Percentiles rank a stretch among this genome's conserved stretches.
Conservation (phyloP, 2,888 invertebrate genomes). For the Steinernema carpocapsae region DNA sequence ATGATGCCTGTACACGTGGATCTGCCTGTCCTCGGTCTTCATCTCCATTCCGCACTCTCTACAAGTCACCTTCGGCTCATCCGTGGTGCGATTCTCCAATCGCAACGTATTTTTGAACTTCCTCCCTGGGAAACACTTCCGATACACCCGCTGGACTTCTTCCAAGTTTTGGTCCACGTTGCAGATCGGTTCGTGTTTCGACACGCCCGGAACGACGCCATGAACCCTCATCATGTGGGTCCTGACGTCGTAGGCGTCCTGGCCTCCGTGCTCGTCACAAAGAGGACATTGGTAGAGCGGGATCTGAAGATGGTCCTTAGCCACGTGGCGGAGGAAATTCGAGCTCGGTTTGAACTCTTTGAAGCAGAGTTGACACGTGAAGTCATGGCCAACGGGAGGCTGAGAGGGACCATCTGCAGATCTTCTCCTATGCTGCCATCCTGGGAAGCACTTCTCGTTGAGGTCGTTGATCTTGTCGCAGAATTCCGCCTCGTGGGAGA, state of each 20-base stretch:
- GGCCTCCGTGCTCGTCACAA: constrained; percentile 50
- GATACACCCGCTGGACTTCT: constrained; percentile 52
- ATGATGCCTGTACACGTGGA: constrained; percentile 60
- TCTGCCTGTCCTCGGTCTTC: constrained; percentile 60
- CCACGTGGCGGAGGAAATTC: constrained; percentile 57
- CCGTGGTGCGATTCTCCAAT: constrained; percentile 35
- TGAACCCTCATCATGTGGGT: constrained; percentile 50
- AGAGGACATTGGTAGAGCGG: constrained; percentile 55
- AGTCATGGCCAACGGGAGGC: constrained; percentile 15
- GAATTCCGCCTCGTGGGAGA: constrained; percentile 53
- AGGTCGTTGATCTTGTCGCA: constrained; percentile 53
- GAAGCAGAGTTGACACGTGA: constrained; percentile 46
- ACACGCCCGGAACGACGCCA: constrained; percentile 35
- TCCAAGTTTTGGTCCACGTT: constrained; percentile 49
- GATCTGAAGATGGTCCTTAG: constrained; percentile 67
- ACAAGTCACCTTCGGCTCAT: constrained; percentile 45
- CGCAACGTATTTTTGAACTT: constrained; percentile 47
- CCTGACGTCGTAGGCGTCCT: constrained; percentile 52
- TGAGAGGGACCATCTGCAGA: not conserved
- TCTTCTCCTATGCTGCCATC: constrained; percentile 52
- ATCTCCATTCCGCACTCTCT: constrained; percentile 54
- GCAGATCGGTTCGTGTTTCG: constrained; percentile 47
- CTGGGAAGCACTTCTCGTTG: constrained; percentile 61
- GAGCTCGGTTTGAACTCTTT: constrained; percentile 54
- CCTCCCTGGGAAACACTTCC: constrained; percentile 51